Evolutionary conservation across 2,797 vertebrate species (phyloP).

Genomic region (Miichthys miiuy): DNA sequence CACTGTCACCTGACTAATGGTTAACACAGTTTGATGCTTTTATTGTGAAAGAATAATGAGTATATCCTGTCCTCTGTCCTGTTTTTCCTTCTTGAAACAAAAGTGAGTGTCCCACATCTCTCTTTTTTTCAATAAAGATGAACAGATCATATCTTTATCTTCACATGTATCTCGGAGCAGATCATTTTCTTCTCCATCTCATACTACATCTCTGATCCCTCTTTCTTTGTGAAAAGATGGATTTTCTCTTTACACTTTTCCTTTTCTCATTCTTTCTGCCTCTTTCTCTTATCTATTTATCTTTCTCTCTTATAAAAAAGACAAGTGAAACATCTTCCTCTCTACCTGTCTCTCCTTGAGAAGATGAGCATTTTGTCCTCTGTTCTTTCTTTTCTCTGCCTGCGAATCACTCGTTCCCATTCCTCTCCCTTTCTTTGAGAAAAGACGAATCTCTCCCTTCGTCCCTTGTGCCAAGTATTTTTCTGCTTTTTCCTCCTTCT

Average conservation of each 20-base stretch:
- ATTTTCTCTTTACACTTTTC: background rate
- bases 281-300: too few species aligned
- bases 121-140: background rate
- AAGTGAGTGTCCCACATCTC: background rate
- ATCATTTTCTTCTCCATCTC: background rate
- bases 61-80: background rate
- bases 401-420: conserved; percentile 16
- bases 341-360: conserved; percentile 6
- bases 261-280: background rate
- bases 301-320: background rate
- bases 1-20: background rate
- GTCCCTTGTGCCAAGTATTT: conserved; percentile 18
- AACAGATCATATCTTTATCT: background rate
- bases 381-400: conserved; percentile 3
- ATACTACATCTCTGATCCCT: background rate
- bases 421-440: conserved; percentile 23
- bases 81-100: background rate
- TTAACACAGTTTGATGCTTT: background rate
- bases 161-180: background rate
- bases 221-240: background rate
- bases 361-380: conserved; percentile 33
- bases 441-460: conserved; percentile 19
- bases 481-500: conserved; percentile 12
- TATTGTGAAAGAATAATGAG: conserved; percentile 3
- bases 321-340: conserved; percentile 1